These are phyloP conservation scores for Sphecodes monilicornis DNA, from an alignment of 2,888 invertebrate species.

Conservation along the genomic window DNA sequence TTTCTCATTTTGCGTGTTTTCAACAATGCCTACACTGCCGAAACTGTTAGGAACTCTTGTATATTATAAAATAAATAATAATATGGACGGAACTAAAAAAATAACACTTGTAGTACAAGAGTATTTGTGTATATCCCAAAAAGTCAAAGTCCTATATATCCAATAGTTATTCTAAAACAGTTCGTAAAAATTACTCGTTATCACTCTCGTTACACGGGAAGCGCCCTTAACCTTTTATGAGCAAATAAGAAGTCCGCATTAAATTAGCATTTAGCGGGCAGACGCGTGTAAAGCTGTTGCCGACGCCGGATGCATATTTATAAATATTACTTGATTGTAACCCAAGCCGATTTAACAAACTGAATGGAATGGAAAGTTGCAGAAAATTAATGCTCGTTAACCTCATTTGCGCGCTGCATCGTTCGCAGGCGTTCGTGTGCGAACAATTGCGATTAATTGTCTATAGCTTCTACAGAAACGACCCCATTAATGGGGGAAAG, in stretches of 20 bases:
- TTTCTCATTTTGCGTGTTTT: too few species aligned
- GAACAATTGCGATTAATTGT: constrained; percentile 17
- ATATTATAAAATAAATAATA: too few species aligned
- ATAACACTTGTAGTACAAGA: too few species aligned
- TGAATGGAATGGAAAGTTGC: constrained; percentile 35
- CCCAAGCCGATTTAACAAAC: constrained; percentile 45
- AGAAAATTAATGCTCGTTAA: constrained; percentile 51
- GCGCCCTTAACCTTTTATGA: background rate
- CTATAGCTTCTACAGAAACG: constrained; percentile 11
- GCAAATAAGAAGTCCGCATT: background rate
- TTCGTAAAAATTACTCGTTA: too few species aligned
- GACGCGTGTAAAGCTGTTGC: background rate
- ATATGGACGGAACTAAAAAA: too few species aligned
- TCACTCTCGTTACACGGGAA: too few species aligned
- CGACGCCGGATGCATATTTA: background rate
- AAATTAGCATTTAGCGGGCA: background rate
- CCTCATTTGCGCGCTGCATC: background rate
- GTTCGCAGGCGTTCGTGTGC: background rate
- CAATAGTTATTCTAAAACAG: too few species aligned
- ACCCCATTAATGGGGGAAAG: constrained; percentile 8
- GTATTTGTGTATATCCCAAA: too few species aligned
- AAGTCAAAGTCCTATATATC: too few species aligned
- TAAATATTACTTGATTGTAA: constrained; percentile 49
- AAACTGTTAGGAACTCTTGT: too few species aligned
- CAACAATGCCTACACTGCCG: too few species aligned